phyloP scores from a whole-genome alignment of 2,113 vertebrate genomes.

The Microtus richardsoni region DNA sequence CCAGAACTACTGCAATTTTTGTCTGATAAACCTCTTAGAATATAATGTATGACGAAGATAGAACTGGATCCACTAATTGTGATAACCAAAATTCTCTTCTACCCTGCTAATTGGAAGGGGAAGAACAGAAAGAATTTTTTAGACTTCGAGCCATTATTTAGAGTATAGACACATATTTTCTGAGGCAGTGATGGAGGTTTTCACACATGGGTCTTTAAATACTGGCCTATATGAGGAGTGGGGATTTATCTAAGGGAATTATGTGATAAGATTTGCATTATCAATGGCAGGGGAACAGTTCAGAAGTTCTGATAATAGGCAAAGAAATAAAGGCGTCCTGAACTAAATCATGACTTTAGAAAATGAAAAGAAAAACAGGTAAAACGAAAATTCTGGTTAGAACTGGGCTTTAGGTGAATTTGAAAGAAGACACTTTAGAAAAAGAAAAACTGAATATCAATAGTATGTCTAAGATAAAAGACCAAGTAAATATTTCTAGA shows the following conservation, averaged over 20 bases:
- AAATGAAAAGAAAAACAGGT: neutral
- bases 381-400: neutral
- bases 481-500: slow-evolving; percentile 4
- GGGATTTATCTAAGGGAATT: neutral
- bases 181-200: neutral
- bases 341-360: neutral
- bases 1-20: neutral
- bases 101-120: neutral
- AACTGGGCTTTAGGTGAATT: neutral
- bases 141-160: neutral
- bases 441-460: neutral
- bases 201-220: neutral
- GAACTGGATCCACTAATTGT: neutral
- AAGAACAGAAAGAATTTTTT: neutral
- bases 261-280: slow-evolving; percentile 18
- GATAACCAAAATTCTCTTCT: slow-evolving; percentile 15
- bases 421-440: neutral
- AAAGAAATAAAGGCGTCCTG: neutral
- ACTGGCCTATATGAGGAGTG: neutral
- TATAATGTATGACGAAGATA: neutral
- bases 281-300: neutral
- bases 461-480: slow-evolving; percentile 18
- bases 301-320: neutral
- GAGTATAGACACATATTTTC: neutral
- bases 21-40: neutral